Conservation (phyloP, 92 coral and sea anemone species). For the Pocillopora grandis region DNA sequence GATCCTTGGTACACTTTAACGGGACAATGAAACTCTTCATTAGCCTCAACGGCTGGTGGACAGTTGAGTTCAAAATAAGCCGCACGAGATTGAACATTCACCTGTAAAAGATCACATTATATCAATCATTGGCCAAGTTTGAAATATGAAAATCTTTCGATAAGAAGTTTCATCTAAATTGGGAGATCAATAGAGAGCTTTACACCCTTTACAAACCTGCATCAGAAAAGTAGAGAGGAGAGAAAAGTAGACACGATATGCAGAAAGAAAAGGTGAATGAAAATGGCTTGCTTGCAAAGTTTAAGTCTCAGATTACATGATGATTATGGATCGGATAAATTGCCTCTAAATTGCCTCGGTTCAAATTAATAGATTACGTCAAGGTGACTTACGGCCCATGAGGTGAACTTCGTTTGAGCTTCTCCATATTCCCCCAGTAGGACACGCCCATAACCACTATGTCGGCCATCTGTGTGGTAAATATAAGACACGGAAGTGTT, state of each 20-base stretch:
- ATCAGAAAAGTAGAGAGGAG: neutral
- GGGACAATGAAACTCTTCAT: conserved; percentile 42
- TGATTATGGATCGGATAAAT: no score
- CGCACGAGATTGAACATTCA: conserved; percentile 45
- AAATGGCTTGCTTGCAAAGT: no score
- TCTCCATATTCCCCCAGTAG: conserved; percentile 51
- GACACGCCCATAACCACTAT: conserved; percentile 30
- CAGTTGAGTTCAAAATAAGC: conserved; percentile 54
- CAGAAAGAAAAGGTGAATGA: no score
- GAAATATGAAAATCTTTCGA: no score
- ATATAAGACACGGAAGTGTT: conserved; percentile 16
- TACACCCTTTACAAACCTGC: no score
- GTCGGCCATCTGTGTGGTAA: conserved; percentile 44
- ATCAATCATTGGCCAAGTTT: neutral
- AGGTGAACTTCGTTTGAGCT: conserved; percentile 12
- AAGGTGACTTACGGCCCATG: conserved; percentile 10
- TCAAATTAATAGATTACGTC: neutral
- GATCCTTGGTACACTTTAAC: conserved; percentile 57
- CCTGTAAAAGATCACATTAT: conserved; percentile 17
- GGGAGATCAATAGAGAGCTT: no score
- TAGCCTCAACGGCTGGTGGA: conserved; percentile 65
- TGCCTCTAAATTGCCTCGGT: no score
- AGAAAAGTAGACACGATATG: neutral
- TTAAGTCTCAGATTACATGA: no score
- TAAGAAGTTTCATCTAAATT: no score